phyloP scores from a whole-genome alignment of 1,140 invertebrate genomes.

The Zaprionus inermis region DNA sequence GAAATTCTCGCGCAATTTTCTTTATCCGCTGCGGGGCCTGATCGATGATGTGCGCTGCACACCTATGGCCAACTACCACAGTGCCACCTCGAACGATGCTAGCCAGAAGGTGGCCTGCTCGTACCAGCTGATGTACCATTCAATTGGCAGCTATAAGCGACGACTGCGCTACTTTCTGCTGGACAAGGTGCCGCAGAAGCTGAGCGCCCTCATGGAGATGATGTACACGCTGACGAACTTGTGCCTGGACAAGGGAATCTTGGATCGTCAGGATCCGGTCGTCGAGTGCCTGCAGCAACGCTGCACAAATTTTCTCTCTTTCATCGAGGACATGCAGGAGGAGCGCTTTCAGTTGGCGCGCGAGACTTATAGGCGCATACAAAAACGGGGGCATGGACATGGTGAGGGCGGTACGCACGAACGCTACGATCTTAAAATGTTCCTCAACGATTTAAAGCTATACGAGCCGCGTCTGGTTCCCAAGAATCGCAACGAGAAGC shows the following conservation, averaged over 20 bases:
- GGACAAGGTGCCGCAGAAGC: conserved; percentile 75
- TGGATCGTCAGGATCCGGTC: conserved; percentile 68
- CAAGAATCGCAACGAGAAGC: conserved; percentile 37
- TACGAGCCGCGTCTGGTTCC: conserved; percentile 74
- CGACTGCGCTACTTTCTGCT: conserved; percentile 73
- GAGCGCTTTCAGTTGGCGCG: conserved; percentile 63
- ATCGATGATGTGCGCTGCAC: conserved; percentile 65
- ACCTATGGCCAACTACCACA: conserved; percentile 53
- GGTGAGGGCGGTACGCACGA: conserved; percentile 25
- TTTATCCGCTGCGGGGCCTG: conserved; percentile 73
- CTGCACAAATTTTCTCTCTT: conserved; percentile 63
- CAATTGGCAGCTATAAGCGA: conserved; percentile 57
- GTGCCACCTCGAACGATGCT: conserved; percentile 71
- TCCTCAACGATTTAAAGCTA: conserved; percentile 68
- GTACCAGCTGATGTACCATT: conserved; percentile 61
- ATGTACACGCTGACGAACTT: conserved; percentile 67
- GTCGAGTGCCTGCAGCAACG: conserved; percentile 70
- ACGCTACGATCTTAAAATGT: conserved; percentile 77
- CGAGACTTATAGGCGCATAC: conserved; percentile 26
- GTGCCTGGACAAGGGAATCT: conserved; percentile 69
- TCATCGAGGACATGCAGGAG: conserved; percentile 73
- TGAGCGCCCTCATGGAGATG: conserved; percentile 75
- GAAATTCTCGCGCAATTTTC: conserved; percentile 67
- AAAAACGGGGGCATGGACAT: conserved; percentile 4
- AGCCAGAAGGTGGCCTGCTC: conserved; percentile 64